Evolutionary conservation across 2,888 invertebrate species (phyloP).

Genomic region (Synanthedon myopaeformis): DNA sequence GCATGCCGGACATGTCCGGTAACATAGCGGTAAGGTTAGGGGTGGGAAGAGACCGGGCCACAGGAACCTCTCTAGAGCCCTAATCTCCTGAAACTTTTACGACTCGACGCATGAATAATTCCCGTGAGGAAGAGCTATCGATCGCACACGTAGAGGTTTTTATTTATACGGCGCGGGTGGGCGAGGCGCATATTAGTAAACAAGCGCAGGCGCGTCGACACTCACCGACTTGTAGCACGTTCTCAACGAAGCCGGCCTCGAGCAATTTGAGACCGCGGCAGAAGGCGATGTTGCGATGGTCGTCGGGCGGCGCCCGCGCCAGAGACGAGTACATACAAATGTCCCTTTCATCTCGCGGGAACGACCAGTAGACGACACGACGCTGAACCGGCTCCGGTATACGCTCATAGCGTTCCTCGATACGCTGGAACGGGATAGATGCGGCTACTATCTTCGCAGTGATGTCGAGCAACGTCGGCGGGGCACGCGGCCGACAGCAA

Average conservation of each 20-base stretch:
- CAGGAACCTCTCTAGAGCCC: constrained; percentile 24
- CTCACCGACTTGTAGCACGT: constrained; percentile 91
- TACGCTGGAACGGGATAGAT: constrained; percentile 86
- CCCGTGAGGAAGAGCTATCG: constrained; percentile 68
- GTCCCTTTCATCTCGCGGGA: constrained; percentile 87
- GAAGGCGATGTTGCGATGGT: constrained; percentile 86
- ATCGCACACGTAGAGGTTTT: constrained; percentile 70
- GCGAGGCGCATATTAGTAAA: constrained; percentile 71
- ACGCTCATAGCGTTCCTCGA: constrained; percentile 87
- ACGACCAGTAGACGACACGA: constrained; percentile 89
- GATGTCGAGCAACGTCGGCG: constrained; percentile 84
- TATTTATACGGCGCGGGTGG: constrained; percentile 70
- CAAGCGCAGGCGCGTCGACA: constrained; percentile 67
- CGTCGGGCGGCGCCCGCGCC: constrained; percentile 71
- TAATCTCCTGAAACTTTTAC: constrained; percentile 62
- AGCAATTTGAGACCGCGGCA: constrained; percentile 87
- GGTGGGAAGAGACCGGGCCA: constrained; percentile 3
- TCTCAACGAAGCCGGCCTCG: constrained; percentile 85
- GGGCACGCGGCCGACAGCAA: constrained; percentile 70
- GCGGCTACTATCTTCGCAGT: constrained; percentile 87
- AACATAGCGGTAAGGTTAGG: constrained; percentile 2
- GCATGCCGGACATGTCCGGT: background rate
- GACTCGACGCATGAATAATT: constrained; percentile 67
- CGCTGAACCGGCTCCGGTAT: constrained; percentile 91
- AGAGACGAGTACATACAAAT: constrained; percentile 91